Evolutionary conservation across 2,113 vertebrate species (phyloP), one percentile per base, ranked within the genome.

Genomic region (Zapus hudsonius): DNA sequence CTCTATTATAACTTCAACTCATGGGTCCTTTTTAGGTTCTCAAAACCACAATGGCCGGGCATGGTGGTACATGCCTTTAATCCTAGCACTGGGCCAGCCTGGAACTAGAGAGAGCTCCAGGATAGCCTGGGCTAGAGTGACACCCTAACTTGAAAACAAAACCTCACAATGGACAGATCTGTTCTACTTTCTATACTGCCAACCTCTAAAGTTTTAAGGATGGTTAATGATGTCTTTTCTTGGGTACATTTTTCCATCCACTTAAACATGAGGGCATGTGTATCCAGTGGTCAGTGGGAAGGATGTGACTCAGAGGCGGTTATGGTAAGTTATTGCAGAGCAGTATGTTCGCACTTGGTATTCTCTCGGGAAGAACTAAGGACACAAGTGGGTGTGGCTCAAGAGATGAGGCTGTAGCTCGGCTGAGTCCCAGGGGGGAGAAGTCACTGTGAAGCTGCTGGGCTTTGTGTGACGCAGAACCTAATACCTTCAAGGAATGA

Each of bases 171-270:
- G 33, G 36, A 59, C 84, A 70, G 63, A 81, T 84, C 42, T 80
- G 42, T 57, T 63, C 70, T 80, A 55, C 33, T 90, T 80, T 84
- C 44, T 38, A 52, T 23, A 55, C 29, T 78, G 36, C 7, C 66
- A 19, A 66, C 16, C 29, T 85, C 57, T 55, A 38, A 72, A n/a
- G 16, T 87, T 80, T 69, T 75, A 20, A 74, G 80, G 61, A 75
- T 59, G 25, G 40, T 27, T 40, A 64, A 33, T 52, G 8, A 63
- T 38, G 59, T 91, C 84, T 87, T 78, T 90, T 90, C 44, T 36
- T 83, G 33, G 66, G 36, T 59, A 85, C 33, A 64, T 57, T 93
- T 88, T 83, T 33, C 67, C 31, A 81, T 91, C 79, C 38, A 73
- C 47, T 59, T 64, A 88, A 81, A 16, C 40, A 42, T 20, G 52